Percentiles rank a stretch among this genome's conserved stretches.
Conservation (phyloP, 2,797 vertebrate genomes). For the Lagorchestes hirsutus region DNA sequence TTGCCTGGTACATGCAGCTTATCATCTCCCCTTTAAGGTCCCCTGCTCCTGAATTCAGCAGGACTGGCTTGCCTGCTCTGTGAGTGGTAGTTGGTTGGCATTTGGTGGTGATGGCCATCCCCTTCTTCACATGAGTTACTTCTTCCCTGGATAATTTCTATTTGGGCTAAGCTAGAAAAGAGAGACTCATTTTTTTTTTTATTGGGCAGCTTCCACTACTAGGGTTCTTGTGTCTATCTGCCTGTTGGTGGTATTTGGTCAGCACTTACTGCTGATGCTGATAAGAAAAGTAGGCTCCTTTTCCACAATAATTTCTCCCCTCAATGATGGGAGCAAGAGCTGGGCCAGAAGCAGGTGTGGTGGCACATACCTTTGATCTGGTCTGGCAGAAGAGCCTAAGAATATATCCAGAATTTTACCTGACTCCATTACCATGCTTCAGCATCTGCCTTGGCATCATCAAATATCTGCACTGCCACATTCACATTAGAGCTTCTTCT, state of each 20-base stretch:
- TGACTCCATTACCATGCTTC: constrained; percentile 9
- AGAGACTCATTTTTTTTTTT: background rate
- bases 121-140: background rate
- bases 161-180: background rate
- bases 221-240: background rate
- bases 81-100: background rate
- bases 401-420: background rate
- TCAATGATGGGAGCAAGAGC: background rate
- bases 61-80: background rate
- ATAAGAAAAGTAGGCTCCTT: background rate
- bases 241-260: background rate
- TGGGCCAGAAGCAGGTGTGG: background rate
- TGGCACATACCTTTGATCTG: background rate
- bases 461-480: constrained; percentile 12
- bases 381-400: background rate
- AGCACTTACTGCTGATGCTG: background rate
- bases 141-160: background rate
- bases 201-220: background rate
- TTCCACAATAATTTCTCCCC: background rate
- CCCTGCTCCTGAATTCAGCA: background rate
- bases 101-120: background rate
- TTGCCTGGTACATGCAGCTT: background rate
- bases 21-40: background rate
- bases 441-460: constrained; percentile 5
- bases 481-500: background rate